Percentiles rank a stretch among this genome's conserved stretches.
These are phyloP conservation scores for Crotalus horridus DNA, from an alignment of 2,113 vertebrate genomes.

Conservation along the genomic window DNA sequence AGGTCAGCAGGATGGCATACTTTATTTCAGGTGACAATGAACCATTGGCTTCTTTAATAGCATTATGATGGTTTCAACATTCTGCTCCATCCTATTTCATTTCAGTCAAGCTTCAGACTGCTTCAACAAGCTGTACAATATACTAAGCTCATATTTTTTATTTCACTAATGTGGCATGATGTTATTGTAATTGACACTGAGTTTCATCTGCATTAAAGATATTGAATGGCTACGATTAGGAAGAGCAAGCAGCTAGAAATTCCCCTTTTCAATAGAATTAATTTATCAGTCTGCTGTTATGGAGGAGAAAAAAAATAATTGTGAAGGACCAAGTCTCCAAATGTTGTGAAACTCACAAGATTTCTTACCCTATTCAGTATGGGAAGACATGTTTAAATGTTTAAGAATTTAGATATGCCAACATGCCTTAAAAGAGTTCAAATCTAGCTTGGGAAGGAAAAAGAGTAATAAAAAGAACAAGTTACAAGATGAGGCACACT, in stretches of 20 bases:
- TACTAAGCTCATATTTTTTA: not conserved
- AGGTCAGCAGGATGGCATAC: constrained; percentile 6
- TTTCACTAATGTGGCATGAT: not conserved
- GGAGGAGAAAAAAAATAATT: not conserved
- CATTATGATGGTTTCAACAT: constrained; percentile 4
- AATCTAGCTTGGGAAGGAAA: not conserved
- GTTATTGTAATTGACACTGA: not conserved
- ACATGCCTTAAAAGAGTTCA: not conserved
- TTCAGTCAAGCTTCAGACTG: not conserved
- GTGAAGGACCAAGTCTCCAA: not conserved
- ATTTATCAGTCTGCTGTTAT: not conserved
- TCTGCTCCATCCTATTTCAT: not conserved
- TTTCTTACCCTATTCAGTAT: not conserved
- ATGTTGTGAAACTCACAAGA: not conserved
- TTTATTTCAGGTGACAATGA: constrained; percentile 10
- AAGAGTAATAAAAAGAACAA: not conserved
- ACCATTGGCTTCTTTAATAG: constrained; percentile 8
- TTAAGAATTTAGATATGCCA: not conserved
- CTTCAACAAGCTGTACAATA: not conserved
- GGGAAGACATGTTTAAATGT: not conserved
- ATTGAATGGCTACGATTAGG: not conserved
- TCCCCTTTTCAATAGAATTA: not conserved
- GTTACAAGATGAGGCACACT: not conserved
- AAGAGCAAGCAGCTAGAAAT: not conserved
- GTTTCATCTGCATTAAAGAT: not conserved